Base-by-base conservation (phyloP, 1,140 invertebrate species). In the Drosophila sp. region DNA sequence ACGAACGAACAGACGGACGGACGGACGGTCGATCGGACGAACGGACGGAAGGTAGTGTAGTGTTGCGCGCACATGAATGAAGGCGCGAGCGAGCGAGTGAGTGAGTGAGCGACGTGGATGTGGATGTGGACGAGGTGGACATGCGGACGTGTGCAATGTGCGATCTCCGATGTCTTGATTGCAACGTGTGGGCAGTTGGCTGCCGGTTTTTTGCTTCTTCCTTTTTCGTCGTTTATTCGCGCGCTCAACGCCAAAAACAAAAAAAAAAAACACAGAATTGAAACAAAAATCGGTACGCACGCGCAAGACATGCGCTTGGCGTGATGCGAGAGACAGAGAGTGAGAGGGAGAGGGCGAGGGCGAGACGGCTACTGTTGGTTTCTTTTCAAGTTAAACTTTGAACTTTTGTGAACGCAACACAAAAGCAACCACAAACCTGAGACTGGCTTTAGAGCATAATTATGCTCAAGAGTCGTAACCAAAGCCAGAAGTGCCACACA, bases 101-200 rank as follows among this genome's bases (percentile, higher is more conserved):
- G 35, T 10, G 10, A 38, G 35, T 38, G 35, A 38, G 10, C 10
- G 35, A 38, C 35, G 4, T 30, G 30, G 4, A 30, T 30, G 30
- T 30, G 30, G 30, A 30, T 4, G 2, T 30, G 17, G 17, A 17
- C 17, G 17, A 17, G 30, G 30, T 30, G 30, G 30, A 30, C 30
- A 4, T 30, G 35, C 33, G 35, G 35, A 38, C 35, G 35, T 50
- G 44, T 3, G 44, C 44, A 25, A 50, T 3, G 23, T 27, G 60
- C 23, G 60, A 61, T 35, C 30, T 35, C 32, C 56, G 56, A 58
- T 58, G 56, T 58, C 56, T 58, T 58, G 23, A 50, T 50, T 50
- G 44, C 64, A 60, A 80, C 73, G 79, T 86, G 79, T 86, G 83
- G 82, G 82, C 82, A 86, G 82, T 87, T 76, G 83, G 79, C 82